These are phyloP conservation scores for Psilopogon haemacephalus DNA, from an alignment of 2,113 vertebrate genomes.

Conservation along the genomic window DNA sequence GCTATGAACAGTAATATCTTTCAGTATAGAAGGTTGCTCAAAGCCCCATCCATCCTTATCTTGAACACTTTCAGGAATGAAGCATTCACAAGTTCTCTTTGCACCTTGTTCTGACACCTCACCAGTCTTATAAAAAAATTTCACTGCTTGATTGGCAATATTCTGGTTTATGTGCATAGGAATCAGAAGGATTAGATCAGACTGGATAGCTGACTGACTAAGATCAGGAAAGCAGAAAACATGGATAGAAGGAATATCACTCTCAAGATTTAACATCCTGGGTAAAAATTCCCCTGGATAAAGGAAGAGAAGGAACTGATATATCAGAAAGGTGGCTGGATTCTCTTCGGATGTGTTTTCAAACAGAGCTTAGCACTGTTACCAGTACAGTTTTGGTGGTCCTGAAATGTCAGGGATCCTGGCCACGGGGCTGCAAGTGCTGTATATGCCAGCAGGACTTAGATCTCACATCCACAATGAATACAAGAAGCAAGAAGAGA, in stretches of 20 bases:
- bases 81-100: neutral
- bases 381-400: neutral
- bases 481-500: neutral
- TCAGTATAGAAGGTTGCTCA: neutral
- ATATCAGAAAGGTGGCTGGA: rapidly evolving
- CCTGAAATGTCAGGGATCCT: neutral
- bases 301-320: neutral
- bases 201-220: neutral
- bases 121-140: neutral
- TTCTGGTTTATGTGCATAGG: neutral
- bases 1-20: neutral
- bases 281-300: neutral
- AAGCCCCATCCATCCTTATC: neutral
- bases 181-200: neutral
- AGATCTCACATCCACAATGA: neutral
- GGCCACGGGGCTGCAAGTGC: neutral
- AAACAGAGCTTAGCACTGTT: neutral
- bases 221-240: neutral
- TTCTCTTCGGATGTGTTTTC: neutral
- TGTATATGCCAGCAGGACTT: neutral
- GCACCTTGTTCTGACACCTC: neutral
- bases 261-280: neutral
- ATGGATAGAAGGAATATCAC: neutral
- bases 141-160: neutral
- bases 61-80: neutral